Base-by-base conservation (phyloP, 2,888 invertebrate species). In the Oscheius sp. region DNA sequence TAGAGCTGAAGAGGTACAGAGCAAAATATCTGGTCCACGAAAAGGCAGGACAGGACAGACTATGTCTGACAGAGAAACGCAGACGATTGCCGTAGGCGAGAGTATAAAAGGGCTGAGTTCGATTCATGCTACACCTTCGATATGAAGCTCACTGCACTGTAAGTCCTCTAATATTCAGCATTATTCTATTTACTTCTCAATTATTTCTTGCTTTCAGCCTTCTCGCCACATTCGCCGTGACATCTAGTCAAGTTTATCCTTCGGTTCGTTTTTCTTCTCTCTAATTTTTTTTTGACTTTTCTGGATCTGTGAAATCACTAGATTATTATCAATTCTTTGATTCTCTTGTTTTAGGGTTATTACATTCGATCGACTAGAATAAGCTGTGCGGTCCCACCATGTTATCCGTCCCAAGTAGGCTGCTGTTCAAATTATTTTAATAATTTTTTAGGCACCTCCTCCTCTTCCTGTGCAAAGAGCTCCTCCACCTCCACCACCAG, bases 401-500 rank as follows among this genome's bases (percentile, higher is more conserved):
- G 74, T 28, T 14, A 17, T 49, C 51, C 63, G 26, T 4, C 51
- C n/a, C 24, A 54, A 5, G 54, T 50, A n/a, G n/a, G n/a, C n/a
- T n/a, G n/a, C n/a, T n/a, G n/a, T n/a, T n/a, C n/a, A n/a, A n/a
- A 49, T 70, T 44, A n/a, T n/a, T n/a, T n/a, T n/a, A n/a, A n/a
- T n/a, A n/a, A n/a, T n/a, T n/a, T n/a, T n/a, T n/a, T 62, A 67
- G 17, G 63, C 67, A 30, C 59, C 69, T 51, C 61, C 66, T 8
- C 72, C 71, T n/a, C 51, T 62, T 9, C 70, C 70, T 24, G 68
- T 62, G n/a, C 75, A 71, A 45, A 70, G 67, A 32, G 70, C 65
- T 54, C 66, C 70, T 30, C 72, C 71, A n/a, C 69, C 70, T 36
- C 68, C 62, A 20, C 47, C 47, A 30, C 62, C 61, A 14, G 30